A percentile compares a stretch with the other conserved stretches of the same genome.
Conservation (phyloP, 2,888 invertebrate genomes). For the Polyploca ridens region DNA sequence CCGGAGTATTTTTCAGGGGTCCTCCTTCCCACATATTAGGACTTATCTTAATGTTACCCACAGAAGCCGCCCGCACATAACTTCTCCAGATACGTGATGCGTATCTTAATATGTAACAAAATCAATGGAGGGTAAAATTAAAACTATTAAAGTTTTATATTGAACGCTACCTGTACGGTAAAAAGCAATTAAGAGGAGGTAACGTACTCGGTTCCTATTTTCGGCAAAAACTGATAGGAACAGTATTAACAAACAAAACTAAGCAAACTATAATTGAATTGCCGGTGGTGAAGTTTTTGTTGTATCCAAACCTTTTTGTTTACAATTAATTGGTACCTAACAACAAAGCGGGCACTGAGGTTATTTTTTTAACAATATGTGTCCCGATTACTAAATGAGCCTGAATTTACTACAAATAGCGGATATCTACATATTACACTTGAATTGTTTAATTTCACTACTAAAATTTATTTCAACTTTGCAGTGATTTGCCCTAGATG, state of each 20-base stretch:
- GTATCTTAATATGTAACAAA: conserved; percentile 27
- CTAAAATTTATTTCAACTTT: not conserved
- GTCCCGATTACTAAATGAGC: conserved; percentile 32
- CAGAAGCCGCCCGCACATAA: not conserved
- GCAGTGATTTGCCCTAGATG: not conserved
- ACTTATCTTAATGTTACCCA: not conserved
- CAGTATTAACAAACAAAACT: conserved; percentile 29
- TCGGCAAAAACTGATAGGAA: conserved; percentile 14
- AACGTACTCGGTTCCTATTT: not conserved
- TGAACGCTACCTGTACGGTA: conserved; percentile 3
- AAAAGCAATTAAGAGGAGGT: conserved; percentile 11
- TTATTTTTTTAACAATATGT: conserved; percentile 17
- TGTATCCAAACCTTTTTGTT: conserved; percentile 35
- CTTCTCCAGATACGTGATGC: conserved; percentile 25
- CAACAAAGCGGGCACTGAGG: not conserved
- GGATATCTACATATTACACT: not conserved
- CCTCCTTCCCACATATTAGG: not conserved
- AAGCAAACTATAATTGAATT: conserved; percentile 62
- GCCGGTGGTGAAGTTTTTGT: conserved; percentile 43
- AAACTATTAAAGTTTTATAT: conserved; percentile 37
- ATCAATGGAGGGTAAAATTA: conserved; percentile 34
- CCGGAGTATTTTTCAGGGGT: not conserved
- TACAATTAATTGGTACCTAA: conserved; percentile 28
- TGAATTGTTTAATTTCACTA: not conserved
- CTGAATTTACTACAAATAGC: conserved; percentile 11